Base-by-base conservation (phyloP, 2,113 vertebrate species). In the Ia io region DNA sequence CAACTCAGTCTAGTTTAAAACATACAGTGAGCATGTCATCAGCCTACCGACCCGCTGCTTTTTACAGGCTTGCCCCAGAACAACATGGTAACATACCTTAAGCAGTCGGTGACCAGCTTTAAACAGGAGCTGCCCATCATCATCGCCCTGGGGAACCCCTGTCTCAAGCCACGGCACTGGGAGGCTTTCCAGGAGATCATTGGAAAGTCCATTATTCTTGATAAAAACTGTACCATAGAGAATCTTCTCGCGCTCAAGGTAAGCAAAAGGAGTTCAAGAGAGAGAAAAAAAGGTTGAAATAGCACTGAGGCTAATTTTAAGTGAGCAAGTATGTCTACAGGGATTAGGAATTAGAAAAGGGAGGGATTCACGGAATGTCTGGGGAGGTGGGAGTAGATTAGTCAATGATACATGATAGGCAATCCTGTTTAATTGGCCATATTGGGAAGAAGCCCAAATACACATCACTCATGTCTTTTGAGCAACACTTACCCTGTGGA, bases 11-110 rank as follows among this genome's bases (percentile, higher is more conserved):
- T 84, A 69, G 4, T 69, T 92, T 76, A 44, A 82, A 94, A 91
- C 89, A 76, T 22, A 49, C 9, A 22, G 42, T 14, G 16, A 59
- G 16, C 5, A 13, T 35, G 22, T 49, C 7, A 1, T 70, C 70
- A 82, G 13, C 28, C 35, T 73, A 6, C 32, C 16, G 18, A 40
- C 44, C 42, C 8, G 6, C 69, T 88, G 44, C 76, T 42, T 6
- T 77, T 90, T 73, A 7, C 67, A 98, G 98, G 98, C 73, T 97
- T 98, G 80, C 98, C 98, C 70, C 97, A 95, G 91, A 98, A 98
- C 61, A 90, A 97, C 56, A 90, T 98, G 74, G 90, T 98, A 2
- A 44, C 70, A n/a, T 56, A 73, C 53, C 93, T 98, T 35, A 98
- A 98, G 80, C 96, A 97, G 32, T 97, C 97, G 3, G 95, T 98